Evolutionary conservation across 2,113 vertebrate genomes (phyloP), one percentile per base, ranked within the genome.

Genomic region (Climacteris rufus): DNA sequence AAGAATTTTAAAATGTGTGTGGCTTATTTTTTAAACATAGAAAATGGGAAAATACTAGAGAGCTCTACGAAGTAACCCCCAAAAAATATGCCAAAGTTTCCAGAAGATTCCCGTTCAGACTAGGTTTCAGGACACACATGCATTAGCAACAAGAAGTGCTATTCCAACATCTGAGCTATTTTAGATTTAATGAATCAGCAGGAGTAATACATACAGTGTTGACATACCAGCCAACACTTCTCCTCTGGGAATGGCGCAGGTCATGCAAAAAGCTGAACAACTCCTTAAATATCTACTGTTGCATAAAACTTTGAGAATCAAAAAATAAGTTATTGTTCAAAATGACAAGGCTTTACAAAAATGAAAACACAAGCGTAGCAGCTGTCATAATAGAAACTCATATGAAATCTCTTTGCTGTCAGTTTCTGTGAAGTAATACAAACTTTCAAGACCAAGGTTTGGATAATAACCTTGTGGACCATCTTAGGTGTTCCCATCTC

Each of bases 271-370:
- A 89, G 50, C 33, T 90, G 81, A 93, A 76, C 50, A 95, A 49
- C 47, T 89, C 63, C 66, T 88, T 89, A 87, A 66, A 94, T 33
- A 90, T 56, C 50, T 52, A 64, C 56, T 64, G 59, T 45, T 87
- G 31, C 79, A 21, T 52, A 89, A 90, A 96, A 93, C 13, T 85
- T 61, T 61, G 56, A 88, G 30, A 87, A 94, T 7, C 6, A 3
- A 93, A 94, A 95, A 88, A 75, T 42, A 63, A 80, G 69, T 52
- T 59, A 88, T 90, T 95, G 79, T 60, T 93, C 92, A 92, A 78
- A 96, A 91, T 19, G 28, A 49, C n/a, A 95, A 82, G n/a, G 77
- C 19, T 78, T 79, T 65, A 82, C 77, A 90, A 93, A 93, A 94
- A 95, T 12, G 49, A 95, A 96, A 84, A 61, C 83, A 87, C 31